Percentiles rank a stretch among this genome's conserved stretches.
Evolutionary conservation across 2,888 invertebrate genomes (phyloP).

Genomic region (Tachystola acroxantha): DNA sequence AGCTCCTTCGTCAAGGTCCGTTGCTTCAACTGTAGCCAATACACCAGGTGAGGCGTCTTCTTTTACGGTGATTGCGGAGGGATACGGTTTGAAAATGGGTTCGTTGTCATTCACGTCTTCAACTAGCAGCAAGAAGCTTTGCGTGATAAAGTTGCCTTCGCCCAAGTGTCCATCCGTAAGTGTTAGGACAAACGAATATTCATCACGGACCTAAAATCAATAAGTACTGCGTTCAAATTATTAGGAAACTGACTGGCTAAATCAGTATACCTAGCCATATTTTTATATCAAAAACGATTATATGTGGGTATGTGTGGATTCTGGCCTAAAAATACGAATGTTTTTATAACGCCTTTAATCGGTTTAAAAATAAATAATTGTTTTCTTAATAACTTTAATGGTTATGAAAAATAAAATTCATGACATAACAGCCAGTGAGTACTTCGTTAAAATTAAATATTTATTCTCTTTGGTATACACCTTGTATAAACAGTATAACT

Average conservation of each 20-base stretch:
- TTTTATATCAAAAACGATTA: too few relatives aligned
- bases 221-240: background rate
- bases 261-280: too few relatives aligned
- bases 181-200: conserved; percentile 92
- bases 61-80: conserved; percentile 87
- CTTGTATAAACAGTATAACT: too few relatives aligned
- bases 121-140: conserved; percentile 91
- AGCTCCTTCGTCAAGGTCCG: conserved; percentile 93
- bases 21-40: conserved; percentile 89
- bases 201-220: conserved; percentile 84
- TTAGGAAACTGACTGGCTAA: too few relatives aligned
- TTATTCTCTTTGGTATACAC: background rate
- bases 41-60: conserved; percentile 89
- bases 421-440: background rate
- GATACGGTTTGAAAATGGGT: conserved; percentile 91
- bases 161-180: conserved; percentile 92
- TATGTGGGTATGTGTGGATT: too few relatives aligned
- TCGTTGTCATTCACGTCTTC: conserved; percentile 96
- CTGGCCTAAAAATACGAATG: too few relatives aligned
- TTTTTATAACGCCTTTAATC: background rate
- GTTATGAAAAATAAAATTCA: background rate
- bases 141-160: conserved; percentile 92
- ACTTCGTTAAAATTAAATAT: background rate
- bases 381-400: background rate
- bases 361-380: background rate